Evolutionary conservation across 2,113 vertebrate species (phyloP).

Genomic region (Platysternon megacephalum): DNA sequence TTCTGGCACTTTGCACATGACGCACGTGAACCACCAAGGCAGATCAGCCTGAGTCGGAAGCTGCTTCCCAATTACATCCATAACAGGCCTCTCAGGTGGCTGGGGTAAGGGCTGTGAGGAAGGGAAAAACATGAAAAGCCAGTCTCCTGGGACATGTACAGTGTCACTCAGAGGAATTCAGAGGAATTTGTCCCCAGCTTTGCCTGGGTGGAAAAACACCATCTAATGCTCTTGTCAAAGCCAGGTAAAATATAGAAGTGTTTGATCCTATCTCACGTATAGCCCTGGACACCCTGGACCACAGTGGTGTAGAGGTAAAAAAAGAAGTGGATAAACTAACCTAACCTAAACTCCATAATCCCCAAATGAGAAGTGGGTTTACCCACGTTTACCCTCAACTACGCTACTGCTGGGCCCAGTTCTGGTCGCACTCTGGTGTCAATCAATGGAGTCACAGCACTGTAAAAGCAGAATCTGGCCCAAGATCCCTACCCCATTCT

Average conservation of each 20-base stretch:
- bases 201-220: background rate
- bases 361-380: background rate
- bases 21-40: background rate
- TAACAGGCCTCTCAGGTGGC: background rate
- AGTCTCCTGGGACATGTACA: background rate
- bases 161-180: background rate
- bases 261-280: background rate
- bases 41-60: background rate
- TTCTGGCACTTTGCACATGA: too few species aligned
- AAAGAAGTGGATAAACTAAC: too few species aligned
- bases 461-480: background rate
- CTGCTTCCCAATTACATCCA: background rate
- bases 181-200: background rate
- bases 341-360: too few species aligned
- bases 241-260: background rate
- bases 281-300: background rate
- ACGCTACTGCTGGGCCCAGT: background rate
- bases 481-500: background rate
- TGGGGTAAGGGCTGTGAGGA: background rate
- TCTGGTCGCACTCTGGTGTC: background rate
- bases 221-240: background rate
- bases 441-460: background rate
- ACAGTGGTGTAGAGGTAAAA: too few species aligned
- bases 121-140: background rate
- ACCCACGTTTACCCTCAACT: background rate